These are phyloP conservation scores for Dromius quadrimaculatus DNA, from an alignment of 2,888 invertebrate species.

Conservation along the genomic window DNA sequence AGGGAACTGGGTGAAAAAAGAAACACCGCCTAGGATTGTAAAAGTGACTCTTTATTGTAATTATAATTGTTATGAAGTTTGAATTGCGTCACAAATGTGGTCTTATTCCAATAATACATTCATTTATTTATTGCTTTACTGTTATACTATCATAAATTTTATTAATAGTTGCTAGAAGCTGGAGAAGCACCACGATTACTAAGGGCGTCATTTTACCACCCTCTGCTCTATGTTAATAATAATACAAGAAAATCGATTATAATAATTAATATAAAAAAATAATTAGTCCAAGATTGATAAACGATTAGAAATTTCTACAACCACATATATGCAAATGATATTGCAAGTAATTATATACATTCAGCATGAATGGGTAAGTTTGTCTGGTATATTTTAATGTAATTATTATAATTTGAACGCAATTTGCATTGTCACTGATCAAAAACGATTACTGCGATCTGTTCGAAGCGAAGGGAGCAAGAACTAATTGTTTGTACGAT, in stretches of 20 bases:
- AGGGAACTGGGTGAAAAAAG: constrained; percentile 11
- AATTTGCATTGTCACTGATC: constrained; percentile 32
- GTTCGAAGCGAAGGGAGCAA: constrained; percentile 2
- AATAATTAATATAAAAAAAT: not conserved
- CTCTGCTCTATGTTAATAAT: too few species aligned
- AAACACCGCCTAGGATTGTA: not conserved
- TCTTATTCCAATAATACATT: too few species aligned
- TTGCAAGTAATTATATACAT: constrained; percentile 26
- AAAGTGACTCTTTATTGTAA: constrained; percentile 1
- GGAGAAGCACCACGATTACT: too few species aligned
- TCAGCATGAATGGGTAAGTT: constrained; percentile 17
- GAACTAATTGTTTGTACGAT: constrained; percentile 12
- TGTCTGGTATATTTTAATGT: constrained; percentile 18
- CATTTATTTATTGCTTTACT: too few species aligned
- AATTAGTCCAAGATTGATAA: constrained; percentile 3
- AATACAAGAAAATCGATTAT: constrained; percentile 8
- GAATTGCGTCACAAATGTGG: not conserved
- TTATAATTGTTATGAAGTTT: constrained; percentile 3
- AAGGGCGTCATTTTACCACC: too few species aligned
- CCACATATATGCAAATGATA: constrained; percentile 38
- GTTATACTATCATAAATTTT: too few species aligned
- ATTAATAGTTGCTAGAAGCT: too few species aligned
- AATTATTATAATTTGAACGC: constrained; percentile 29
- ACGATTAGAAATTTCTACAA: constrained; percentile 13
- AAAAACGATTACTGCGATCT: not conserved